Conservation (phyloP, 2,113 vertebrate species). For the Stomatorhinus ivindoensis region DNA sequence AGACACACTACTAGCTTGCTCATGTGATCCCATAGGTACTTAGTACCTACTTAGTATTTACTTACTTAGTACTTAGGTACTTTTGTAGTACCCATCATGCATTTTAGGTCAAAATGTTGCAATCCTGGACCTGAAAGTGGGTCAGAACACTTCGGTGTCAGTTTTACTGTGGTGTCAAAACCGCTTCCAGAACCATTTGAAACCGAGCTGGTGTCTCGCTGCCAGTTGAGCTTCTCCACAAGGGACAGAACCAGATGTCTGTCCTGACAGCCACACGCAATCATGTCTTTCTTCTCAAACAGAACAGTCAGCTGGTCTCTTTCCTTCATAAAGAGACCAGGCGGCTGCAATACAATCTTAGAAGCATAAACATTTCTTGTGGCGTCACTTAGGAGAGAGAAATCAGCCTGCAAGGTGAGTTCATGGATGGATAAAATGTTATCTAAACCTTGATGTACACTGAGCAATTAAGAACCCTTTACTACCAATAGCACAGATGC, state of each 20-base stretch:
- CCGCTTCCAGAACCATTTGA: background rate
- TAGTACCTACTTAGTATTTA: background rate
- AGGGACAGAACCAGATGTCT: background rate
- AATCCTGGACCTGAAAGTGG: background rate
- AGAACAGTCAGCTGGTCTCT: background rate
- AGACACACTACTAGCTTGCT: background rate
- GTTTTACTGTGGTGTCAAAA: background rate
- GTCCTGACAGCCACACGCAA: background rate
- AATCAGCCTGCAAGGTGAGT: background rate
- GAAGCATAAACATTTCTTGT: background rate
- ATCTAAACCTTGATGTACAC: background rate
- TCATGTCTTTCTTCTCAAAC: background rate
- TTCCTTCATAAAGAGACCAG: background rate
- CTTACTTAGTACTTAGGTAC: background rate
- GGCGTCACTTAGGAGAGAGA: background rate
- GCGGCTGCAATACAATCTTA: background rate
- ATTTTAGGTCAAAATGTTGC: background rate
- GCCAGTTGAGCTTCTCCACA: background rate
- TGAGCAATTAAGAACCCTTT: background rate
- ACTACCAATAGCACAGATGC: background rate
- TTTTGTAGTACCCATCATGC: background rate
- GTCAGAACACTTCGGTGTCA: background rate
- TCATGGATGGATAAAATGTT: background rate
- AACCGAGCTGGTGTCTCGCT: too few relatives aligned
- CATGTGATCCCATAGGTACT: background rate